phyloP scores from a whole-genome alignment of 2,888 invertebrate species.

The Chrysina gloriosa region DNA sequence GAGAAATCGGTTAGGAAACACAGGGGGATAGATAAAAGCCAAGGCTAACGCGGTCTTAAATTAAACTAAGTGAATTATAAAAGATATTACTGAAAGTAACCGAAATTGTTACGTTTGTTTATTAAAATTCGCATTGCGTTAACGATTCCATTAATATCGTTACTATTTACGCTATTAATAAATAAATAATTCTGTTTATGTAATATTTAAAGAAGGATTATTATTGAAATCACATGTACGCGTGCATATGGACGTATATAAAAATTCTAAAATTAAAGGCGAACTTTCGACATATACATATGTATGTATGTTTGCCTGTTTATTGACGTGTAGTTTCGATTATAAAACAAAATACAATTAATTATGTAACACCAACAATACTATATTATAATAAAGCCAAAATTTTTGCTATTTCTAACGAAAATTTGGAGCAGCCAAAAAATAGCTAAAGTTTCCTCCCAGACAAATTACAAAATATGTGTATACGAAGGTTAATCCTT shows the following conservation, averaged over 20 bases:
- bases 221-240: conserved; percentile 15
- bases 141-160: conserved; percentile 31
- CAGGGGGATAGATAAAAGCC: conserved; percentile 33
- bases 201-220: conserved; percentile 25
- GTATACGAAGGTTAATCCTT: no score
- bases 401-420: no score
- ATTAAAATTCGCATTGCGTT: conserved; percentile 14
- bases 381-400: no score
- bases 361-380: no score
- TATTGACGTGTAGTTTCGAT: no score
- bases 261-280: not conserved
- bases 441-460: no score
- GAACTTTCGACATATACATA: no score
- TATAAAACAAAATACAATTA: no score
- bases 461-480: no score
- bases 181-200: conserved; percentile 32
- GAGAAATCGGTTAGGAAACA: no score
- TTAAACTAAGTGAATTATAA: conserved; percentile 36
- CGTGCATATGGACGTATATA: not conserved
- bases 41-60: conserved; percentile 26
- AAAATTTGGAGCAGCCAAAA: no score
- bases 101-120: conserved; percentile 28
- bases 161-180: conserved; percentile 31
- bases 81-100: conserved; percentile 28
- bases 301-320: not conserved